These are phyloP conservation scores for Anguilla marmorata DNA, from an alignment of 2,797 vertebrate species.

Conservation along the genomic window DNA sequence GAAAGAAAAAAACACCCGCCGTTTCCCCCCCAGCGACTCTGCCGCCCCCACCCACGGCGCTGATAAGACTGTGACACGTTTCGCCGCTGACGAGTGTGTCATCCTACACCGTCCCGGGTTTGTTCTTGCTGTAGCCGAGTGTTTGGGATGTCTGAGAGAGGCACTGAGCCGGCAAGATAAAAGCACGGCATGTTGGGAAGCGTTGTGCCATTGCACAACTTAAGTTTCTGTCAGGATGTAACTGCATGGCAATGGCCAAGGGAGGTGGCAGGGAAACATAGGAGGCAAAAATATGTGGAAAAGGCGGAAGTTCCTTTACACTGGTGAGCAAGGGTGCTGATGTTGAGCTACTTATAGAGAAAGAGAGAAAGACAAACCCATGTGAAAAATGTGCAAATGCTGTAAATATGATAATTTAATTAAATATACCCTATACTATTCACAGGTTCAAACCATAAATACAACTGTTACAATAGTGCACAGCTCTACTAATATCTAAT, in stretches of 20 bases:
- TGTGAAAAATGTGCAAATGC: not conserved
- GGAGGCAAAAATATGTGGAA: not conserved
- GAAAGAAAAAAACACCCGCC: not conserved
- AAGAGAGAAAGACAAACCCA: not conserved
- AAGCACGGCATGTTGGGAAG: slow-evolving; percentile 3
- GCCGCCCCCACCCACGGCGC: slow-evolving; percentile 17
- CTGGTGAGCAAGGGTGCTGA: not conserved
- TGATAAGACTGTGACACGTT: slow-evolving; percentile 9
- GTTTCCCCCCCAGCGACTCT: slow-evolving; percentile 6
- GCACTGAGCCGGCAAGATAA: slow-evolving; percentile 2
- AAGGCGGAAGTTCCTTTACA: not conserved
- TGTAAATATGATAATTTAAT: not conserved
- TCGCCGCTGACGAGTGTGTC: slow-evolving; percentile 16
- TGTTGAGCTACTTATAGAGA: too few relatives aligned
- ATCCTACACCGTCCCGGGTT: slow-evolving; percentile 21
- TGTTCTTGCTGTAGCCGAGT: not conserved
- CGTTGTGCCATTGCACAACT: not conserved
- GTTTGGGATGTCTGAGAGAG: slow-evolving; percentile 15
- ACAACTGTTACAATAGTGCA: too few relatives aligned
- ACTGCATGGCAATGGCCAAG: slow-evolving; percentile 6
- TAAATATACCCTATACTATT: not conserved
- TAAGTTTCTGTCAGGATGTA: not conserved
- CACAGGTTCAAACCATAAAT: too few relatives aligned
- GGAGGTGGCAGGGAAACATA: not conserved
- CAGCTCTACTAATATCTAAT: too few relatives aligned